Base-by-base conservation (phyloP, 2,888 invertebrate species). In the Acleris literana region DNA sequence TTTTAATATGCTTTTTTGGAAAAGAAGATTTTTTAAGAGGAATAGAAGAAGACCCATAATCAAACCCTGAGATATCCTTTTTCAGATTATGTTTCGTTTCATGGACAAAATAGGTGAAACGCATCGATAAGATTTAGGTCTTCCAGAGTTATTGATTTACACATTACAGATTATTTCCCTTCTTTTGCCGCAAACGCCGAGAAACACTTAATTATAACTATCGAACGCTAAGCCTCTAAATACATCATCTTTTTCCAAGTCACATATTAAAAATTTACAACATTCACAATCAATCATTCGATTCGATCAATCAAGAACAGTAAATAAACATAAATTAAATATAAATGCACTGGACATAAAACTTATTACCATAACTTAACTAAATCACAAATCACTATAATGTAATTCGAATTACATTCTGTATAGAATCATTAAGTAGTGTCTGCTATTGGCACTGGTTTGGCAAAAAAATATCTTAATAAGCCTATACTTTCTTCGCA, bases 321-420 rank as follows among this genome's bases (percentile, higher is more conserved):
- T 62, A 68, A 68, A 72, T 67, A 70, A 75, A 70, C 62, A 69
- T 63, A 72, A 77, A 75, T 72, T 75, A 73, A 73, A 69, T 66
- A 72, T 84, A 84, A 83, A 83, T 84, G 82, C 83, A 83, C 73
- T 77, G 74, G 46, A 74, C 66, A 65, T 77, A 74, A 72, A 72
- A 68, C 69, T 72, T 71, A 70, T 48, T 63, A 68, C 25, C 18
- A 46, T 46, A 55, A 61, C 44, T 22, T 66, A 71, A 43, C 65
- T 67, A 63, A 71, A 66, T 72, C 71, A 71, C 72, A 75, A 72
- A 29, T 66, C 22, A 33, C 29, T 39, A 29, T 66, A 69, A 65
- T 48, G n/a, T 52, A 16, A 56, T 18, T 49, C 67, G 25, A 13
- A 59, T 51, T 22, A 51, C 52, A 22, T 25, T 49, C 18, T 18